Base-by-base conservation (phyloP, 1,140 invertebrate species). In the Drosophila asahinai region DNA sequence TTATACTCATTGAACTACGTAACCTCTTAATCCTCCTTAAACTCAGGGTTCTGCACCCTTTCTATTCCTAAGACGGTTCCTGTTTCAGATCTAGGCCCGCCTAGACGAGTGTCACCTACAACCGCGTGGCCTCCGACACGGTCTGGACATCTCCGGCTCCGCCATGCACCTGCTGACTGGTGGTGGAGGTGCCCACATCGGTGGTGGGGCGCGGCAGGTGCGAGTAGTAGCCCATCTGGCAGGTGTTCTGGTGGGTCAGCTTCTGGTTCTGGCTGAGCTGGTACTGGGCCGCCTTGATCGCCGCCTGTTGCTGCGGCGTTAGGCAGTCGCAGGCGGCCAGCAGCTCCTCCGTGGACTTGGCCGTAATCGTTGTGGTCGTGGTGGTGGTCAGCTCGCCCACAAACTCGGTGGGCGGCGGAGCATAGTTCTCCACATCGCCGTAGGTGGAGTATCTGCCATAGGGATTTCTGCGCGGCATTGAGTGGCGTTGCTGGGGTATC, bases 271-370 rank as follows among this genome's bases (percentile, higher is more conserved):
- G 90, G 27, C 80, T 92, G 3, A 92, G 48, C 43, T 92, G 92
- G 63, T 86, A 86, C 70, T 93, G 92, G 2, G 90, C 92, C 7
- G 82, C 80, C 77, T 92, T 92, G 0, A 92, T 43, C 0, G 91
- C 89, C 45, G 83, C 81, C 55, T 91, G 89, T 19, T 91, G 83
- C 52, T 91, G 89, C 1, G 81, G 83, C 15, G 82, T 83, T 15
- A 86, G 49, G 14, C 86, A 91, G 48, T 92, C 86, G 25, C 86
- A 91, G 8, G 86, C 94, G 5, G 95, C 94, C 15, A 97, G 93
- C 14, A 97, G 93, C 82, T 95, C 96, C 90, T 97, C 96, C 0
- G 96, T 97, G 3, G 96, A 97, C 92, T 97, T 97, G 3, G 95
- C 96, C 5, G 95, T 93, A 5, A 93, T 93, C 3, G 89, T 92